Conservation (phyloP, 2,797 vertebrate genomes). For the Limnodromus scolopaceus region DNA sequence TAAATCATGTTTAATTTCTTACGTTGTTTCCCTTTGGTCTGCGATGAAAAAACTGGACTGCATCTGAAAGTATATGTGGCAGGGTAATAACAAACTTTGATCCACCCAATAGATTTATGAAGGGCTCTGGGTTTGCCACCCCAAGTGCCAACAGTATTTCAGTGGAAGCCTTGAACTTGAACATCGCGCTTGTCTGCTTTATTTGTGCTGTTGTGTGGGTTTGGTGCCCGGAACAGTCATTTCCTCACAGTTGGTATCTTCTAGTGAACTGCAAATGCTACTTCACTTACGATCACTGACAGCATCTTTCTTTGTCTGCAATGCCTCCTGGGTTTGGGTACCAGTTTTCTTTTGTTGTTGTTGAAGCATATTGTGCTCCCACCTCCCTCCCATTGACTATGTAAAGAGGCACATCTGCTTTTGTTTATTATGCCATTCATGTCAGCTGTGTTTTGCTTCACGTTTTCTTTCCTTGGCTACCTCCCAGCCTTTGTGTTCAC, state of each 20-base stretch:
- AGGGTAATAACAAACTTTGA: background rate
- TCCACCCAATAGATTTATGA: background rate
- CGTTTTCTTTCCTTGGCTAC: slow-evolving; percentile 18
- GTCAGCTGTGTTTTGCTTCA: slow-evolving; percentile 17
- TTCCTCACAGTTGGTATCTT: background rate
- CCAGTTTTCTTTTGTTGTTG: background rate
- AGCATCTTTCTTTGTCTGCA: background rate
- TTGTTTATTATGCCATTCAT: slow-evolving; percentile 11
- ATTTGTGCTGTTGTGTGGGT: background rate
- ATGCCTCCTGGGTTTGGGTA: background rate
- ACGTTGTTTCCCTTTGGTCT: background rate
- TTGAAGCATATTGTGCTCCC: background rate
- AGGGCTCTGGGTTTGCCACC: background rate
- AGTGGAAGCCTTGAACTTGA: background rate
- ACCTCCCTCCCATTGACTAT: background rate
- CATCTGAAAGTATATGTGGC: background rate
- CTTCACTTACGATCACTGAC: background rate
- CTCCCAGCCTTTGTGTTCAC: background rate
- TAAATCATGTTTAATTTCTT: background rate
- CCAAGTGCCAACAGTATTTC: background rate
- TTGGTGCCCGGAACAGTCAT: background rate
- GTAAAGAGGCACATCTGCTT: slow-evolving; percentile 23
- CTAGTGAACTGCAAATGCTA: background rate
- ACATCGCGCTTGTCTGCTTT: background rate
- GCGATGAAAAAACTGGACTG: background rate